Conservation (phyloP, 2,797 vertebrate species). For the Pseudomugil tenellus region DNA sequence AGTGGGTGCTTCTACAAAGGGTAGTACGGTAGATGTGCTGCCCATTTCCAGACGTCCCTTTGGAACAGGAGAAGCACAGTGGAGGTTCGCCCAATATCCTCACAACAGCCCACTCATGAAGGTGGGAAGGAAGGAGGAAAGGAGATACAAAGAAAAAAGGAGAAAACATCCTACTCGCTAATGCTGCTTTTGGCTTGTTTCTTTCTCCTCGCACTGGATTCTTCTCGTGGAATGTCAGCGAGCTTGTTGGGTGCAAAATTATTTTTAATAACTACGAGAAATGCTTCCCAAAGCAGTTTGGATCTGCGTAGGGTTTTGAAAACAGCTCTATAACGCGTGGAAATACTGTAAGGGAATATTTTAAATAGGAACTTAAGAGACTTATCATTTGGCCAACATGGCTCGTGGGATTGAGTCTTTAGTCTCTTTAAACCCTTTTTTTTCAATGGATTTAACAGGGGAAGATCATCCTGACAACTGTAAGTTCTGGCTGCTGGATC, state of each 20-base stretch:
- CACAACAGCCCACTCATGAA: slow-evolving; percentile 70
- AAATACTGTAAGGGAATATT: slow-evolving; percentile 52
- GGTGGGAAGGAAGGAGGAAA: slow-evolving; percentile 53
- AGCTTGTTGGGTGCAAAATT: neutral
- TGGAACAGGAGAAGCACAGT: slow-evolving; percentile 67
- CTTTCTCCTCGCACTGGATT: slow-evolving; percentile 44
- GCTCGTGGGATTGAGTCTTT: slow-evolving; percentile 78
- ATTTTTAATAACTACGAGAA: neutral
- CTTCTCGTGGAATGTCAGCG: slow-evolving; percentile 32
- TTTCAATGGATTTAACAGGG: slow-evolving; percentile 74
- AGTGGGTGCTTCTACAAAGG: slow-evolving; percentile 76
- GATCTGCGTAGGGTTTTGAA: slow-evolving; percentile 12
- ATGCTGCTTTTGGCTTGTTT: slow-evolving; percentile 68
- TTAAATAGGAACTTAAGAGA: slow-evolving; percentile 9
- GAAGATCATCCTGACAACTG: slow-evolving; percentile 77
- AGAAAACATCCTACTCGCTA: slow-evolving; percentile 65
- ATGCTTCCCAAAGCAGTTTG: neutral
- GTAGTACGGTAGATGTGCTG: slow-evolving; percentile 75
- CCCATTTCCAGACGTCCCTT: slow-evolving; percentile 76
- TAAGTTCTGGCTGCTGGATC: slow-evolving; percentile 85
- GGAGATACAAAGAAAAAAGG: slow-evolving; percentile 52
- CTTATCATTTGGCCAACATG: slow-evolving; percentile 63
- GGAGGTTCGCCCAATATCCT: slow-evolving; percentile 78
- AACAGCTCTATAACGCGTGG: neutral
- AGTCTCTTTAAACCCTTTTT: slow-evolving; percentile 75